These are phyloP conservation scores for Aphrophora alni DNA, from an alignment of 2,888 invertebrate genomes.

Conservation along the genomic window DNA sequence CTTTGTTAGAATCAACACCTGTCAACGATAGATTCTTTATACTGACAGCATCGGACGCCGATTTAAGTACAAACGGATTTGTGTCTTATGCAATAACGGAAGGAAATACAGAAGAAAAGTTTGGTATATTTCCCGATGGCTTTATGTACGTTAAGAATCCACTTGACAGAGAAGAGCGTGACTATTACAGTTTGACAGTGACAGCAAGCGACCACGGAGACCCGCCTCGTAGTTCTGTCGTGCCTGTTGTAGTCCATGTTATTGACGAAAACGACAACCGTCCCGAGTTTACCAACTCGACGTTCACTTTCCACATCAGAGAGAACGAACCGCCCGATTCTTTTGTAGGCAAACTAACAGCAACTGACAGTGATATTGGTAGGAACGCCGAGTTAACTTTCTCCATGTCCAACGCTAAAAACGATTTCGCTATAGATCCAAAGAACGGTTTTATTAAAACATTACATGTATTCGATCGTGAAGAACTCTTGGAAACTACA, in stretches of 20 bases:
- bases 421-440: constrained; percentile 86
- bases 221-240: constrained; percentile 80
- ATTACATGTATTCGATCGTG: constrained; percentile 85
- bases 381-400: constrained; percentile 90
- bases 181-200: constrained; percentile 89
- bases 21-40: constrained; percentile 92
- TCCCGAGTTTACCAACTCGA: constrained; percentile 88
- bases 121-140: constrained; percentile 96
- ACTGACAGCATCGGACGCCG: constrained; percentile 87
- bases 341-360: constrained; percentile 90
- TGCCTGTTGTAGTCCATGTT: constrained; percentile 90
- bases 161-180: constrained; percentile 88
- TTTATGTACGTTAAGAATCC: constrained; percentile 84
- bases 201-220: constrained; percentile 81
- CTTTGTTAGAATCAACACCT: constrained; percentile 85
- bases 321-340: constrained; percentile 89
- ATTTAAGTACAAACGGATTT: constrained; percentile 80
- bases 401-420: constrained; percentile 74
- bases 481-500: constrained; percentile 76
- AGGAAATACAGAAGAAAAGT: constrained; percentile 84
- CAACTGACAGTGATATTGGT: constrained; percentile 89
- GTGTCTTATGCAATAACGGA: constrained; percentile 83
- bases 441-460: constrained; percentile 92
- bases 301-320: constrained; percentile 87
- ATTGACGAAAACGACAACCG: constrained; percentile 97